These are phyloP conservation scores for Rhynchopsitta pachyrhyncha DNA, from an alignment of 2,113 vertebrate genomes.

Conservation along the genomic window DNA sequence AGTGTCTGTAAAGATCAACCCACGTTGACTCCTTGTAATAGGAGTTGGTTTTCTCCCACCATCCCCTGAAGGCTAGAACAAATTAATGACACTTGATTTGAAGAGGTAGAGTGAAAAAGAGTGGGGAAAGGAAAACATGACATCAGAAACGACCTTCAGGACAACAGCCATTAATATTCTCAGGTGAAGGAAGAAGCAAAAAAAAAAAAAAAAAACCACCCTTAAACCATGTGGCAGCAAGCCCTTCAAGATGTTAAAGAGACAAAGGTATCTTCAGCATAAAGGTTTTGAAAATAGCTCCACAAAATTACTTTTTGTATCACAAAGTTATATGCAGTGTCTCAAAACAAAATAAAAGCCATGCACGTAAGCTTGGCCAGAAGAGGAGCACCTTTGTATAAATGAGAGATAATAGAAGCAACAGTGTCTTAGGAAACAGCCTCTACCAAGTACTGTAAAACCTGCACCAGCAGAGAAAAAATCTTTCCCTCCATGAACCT, in stretches of 20 bases:
- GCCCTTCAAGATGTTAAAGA: neutral
- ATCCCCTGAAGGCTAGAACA: constrained; percentile 9
- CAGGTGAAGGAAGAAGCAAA: neutral
- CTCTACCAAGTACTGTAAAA: neutral
- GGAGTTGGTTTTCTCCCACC: neutral
- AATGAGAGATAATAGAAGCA: neutral
- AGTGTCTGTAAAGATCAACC: constrained; percentile 26
- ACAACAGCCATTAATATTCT: neutral
- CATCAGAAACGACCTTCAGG: neutral
- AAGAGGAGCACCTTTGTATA: neutral
- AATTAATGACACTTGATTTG: constrained; percentile 25
- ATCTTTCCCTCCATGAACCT: neutral
- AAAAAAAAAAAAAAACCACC: neutral
- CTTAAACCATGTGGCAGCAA: neutral
- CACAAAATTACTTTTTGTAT: neutral
- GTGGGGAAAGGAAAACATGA: neutral
- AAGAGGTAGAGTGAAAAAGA: neutral
- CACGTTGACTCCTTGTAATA: neutral
- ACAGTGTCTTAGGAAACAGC: neutral
- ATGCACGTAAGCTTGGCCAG: neutral
- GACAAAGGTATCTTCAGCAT: neutral
- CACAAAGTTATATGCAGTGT: neutral
- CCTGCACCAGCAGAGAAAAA: neutral
- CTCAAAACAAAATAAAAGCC: neutral
- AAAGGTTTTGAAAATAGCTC: neutral